phyloP scores from a whole-genome alignment of 2,888 invertebrate species.

The Drosophila flavopinicola region DNA sequence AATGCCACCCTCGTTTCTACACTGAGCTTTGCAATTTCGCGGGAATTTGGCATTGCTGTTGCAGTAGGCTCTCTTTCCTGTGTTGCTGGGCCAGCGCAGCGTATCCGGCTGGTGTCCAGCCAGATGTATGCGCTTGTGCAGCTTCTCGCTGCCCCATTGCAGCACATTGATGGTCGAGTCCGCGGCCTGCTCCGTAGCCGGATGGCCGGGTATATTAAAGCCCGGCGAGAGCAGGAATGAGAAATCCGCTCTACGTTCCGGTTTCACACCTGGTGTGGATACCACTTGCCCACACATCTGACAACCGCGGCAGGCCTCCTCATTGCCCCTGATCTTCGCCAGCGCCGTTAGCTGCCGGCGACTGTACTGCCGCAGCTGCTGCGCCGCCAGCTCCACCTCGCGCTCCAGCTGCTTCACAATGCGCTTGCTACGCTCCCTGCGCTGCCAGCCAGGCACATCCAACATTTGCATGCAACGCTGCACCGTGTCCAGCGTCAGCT shows the following conservation, averaged over 20 bases:
- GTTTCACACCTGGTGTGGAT: background rate
- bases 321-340: background rate
- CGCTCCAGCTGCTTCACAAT: constrained; percentile 45
- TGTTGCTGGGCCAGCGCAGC: background rate
- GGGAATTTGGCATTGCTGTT: background rate
- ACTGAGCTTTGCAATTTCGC: background rate
- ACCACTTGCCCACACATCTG: constrained; percentile 30
- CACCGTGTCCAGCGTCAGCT: constrained; percentile 11
- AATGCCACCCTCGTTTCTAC: constrained; percentile 10
- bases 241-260: background rate
- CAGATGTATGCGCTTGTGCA: background rate
- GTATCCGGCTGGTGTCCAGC: background rate
- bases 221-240: constrained; percentile 19
- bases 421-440: background rate
- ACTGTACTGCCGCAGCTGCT: constrained; percentile 5
- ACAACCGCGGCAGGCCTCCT: constrained; percentile 19
- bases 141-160: background rate
- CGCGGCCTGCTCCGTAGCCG: background rate
- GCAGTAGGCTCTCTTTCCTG: background rate
- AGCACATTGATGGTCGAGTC: constrained; percentile 9
- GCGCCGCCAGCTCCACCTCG: constrained; percentile 34
- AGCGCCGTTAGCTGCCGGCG: constrained; percentile 5
- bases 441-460: background rate
- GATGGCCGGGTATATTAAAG: background rate
- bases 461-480: constrained; percentile 30